Percentiles rank a stretch among this genome's conserved stretches.
phyloP scores from a whole-genome alignment of 2,113 vertebrate genomes.

The Eubucco bourcierii region DNA sequence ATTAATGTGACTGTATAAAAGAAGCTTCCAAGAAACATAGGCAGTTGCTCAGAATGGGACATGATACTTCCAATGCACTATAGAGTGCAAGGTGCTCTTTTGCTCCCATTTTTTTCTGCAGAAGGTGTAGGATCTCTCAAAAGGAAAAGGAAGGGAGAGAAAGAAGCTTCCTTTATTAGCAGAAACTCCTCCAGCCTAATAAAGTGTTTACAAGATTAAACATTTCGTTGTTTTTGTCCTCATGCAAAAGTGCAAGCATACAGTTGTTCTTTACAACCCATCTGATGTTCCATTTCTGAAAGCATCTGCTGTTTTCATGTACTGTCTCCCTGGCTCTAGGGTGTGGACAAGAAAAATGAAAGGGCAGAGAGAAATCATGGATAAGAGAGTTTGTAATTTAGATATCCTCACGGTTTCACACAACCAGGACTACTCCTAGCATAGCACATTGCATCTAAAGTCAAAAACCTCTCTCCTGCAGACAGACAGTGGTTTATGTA shows the following conservation, averaged over 20 bases:
- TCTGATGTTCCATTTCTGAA: not conserved
- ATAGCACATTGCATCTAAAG: not conserved
- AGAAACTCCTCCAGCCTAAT: not conserved
- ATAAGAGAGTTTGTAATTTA: not conserved
- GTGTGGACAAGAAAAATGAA: not conserved
- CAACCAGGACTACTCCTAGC: not conserved
- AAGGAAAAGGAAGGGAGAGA: not conserved
- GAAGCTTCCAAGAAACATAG: not conserved
- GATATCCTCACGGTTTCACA: not conserved
- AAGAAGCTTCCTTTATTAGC: not conserved
- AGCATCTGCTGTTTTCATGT: not conserved
- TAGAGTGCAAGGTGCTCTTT: not conserved
- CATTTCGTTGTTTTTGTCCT: not conserved
- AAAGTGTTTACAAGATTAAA: not conserved
- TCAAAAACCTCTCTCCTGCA: not conserved
- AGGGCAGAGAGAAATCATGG: not conserved
- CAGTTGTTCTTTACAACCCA: not conserved
- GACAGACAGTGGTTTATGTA: not conserved
- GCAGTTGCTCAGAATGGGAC: not conserved
- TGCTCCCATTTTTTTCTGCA: not conserved
- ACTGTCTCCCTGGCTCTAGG: not conserved
- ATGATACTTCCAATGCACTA: not conserved
- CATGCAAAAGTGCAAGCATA: not conserved
- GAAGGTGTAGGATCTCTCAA: not conserved
- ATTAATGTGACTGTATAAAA: conserved; percentile 12